Evolutionary conservation across 2,888 invertebrate genomes (phyloP).

Genomic region (Acleris emargana): DNA sequence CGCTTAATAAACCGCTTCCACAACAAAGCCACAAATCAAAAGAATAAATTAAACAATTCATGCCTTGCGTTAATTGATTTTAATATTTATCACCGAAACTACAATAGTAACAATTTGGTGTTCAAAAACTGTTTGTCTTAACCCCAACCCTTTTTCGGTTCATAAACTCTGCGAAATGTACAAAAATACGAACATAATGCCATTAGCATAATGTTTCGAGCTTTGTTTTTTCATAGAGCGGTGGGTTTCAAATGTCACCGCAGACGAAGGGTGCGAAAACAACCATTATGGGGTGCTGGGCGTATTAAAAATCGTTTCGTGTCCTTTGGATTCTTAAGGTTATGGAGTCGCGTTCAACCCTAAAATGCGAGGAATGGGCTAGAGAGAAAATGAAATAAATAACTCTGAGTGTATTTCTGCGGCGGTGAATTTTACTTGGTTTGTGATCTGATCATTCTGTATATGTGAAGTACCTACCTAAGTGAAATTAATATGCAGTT

Average conservation of each 20-base stretch:
- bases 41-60: conserved; percentile 38
- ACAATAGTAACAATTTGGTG: conserved; percentile 66
- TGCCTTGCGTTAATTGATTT: conserved; percentile 41
- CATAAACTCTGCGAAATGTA: conserved; percentile 79
- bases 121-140: conserved; percentile 74
- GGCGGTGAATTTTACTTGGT: conserved; percentile 4
- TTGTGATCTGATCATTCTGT: conserved; percentile 1
- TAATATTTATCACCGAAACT: conserved; percentile 46
- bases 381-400: conserved; percentile 27
- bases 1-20: conserved; percentile 31
- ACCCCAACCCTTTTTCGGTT: conserved; percentile 79
- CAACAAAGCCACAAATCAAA: conserved; percentile 36
- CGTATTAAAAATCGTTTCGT: conserved; percentile 81
- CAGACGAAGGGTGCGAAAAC: conserved; percentile 76
- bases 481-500: too few relatives aligned
- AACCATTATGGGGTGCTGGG: conserved; percentile 77
- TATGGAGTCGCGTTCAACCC: conserved; percentile 60
- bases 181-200: conserved; percentile 82
- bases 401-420: conserved; percentile 9
- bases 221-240: conserved; percentile 81
- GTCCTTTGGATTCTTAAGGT: conserved; percentile 79
- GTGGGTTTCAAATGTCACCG: conserved; percentile 82
- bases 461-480: not conserved
- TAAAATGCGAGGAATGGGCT: conserved; percentile 38
- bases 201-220: conserved; percentile 82